Evolutionary conservation across 1,140 invertebrate genomes (phyloP).

Genomic region (Limonius californicus): DNA sequence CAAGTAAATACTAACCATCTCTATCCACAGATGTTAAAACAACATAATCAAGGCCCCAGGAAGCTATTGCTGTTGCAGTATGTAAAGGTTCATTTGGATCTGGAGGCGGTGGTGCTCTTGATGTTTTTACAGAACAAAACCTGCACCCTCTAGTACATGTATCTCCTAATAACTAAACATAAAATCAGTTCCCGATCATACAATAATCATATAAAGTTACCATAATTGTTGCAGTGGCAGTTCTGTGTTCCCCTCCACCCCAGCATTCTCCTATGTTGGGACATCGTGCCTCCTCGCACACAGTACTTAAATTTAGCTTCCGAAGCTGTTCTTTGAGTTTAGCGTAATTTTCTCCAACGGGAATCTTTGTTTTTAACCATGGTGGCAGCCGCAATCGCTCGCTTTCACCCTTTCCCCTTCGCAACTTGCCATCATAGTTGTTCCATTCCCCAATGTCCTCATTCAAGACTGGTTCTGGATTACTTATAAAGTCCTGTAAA

Average conservation of each 20-base stretch:
- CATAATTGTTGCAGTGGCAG: conserved; percentile 89
- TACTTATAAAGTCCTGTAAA: conserved; percentile 61
- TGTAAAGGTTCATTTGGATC: conserved; percentile 90
- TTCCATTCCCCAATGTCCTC: conserved; percentile 57
- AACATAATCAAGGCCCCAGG: conserved; percentile 96
- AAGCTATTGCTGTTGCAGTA: conserved; percentile 86
- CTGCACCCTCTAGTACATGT: conserved; percentile 90
- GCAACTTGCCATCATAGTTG: conserved; percentile 77
- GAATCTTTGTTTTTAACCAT: conserved; percentile 96
- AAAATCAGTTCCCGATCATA: neutral
- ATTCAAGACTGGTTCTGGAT: conserved; percentile 49
- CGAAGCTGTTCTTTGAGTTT: conserved; percentile 84
- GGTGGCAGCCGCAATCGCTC: conserved; percentile 84
- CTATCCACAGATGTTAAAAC: conserved; percentile 97
- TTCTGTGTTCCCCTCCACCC: conserved; percentile 88
- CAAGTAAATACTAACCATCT: conserved; percentile 63
- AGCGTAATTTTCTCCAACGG: conserved; percentile 80
- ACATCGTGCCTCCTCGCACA: conserved; percentile 98
- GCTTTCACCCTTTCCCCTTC: conserved; percentile 76
- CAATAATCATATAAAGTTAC: conserved; percentile 51
- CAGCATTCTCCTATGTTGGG: conserved; percentile 99
- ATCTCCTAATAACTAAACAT: conserved; percentile 79
- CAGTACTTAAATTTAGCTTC: conserved; percentile 89
- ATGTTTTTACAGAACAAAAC: conserved; percentile 99
- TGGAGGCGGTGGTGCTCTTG: conserved; percentile 81